phyloP scores from a whole-genome alignment of 92 coral and sea anemone genomes.

The Isaurus tuberculatus region DNA sequence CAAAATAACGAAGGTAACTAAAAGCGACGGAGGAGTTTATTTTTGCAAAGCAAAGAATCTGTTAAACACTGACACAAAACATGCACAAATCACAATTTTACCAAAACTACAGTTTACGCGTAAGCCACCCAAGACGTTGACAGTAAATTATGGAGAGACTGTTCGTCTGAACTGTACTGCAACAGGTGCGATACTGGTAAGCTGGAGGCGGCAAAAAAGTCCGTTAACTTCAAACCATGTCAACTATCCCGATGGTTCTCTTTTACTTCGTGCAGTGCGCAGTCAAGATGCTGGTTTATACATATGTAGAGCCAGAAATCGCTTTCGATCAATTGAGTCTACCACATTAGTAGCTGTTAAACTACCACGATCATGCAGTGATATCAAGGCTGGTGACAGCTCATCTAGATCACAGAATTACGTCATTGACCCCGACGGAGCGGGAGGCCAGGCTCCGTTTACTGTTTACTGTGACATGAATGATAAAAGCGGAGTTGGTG shows the following conservation, averaged over 20 bases:
- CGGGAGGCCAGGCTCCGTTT: conserved; percentile 25
- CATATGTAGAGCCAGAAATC: conserved; percentile 7
- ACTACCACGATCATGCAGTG: not conserved
- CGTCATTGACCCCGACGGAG: conserved; percentile 21
- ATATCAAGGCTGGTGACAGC: conserved; percentile 8
- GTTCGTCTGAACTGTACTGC: not conserved
- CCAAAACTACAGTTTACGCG: conserved; percentile 1
- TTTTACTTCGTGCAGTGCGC: not conserved
- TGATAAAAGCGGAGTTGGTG: conserved; percentile 33
- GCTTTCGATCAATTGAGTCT: conserved; percentile 11
- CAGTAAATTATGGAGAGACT: not conserved
- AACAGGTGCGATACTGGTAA: conserved; percentile 18
- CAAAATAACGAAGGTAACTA: not conserved
- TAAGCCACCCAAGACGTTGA: not conserved
- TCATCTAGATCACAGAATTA: conserved; percentile 22
- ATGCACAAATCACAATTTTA: conserved; percentile 11
- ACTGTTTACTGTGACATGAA: conserved; percentile 50
- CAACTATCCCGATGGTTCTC: not conserved
- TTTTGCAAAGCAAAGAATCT: conserved; percentile 3
- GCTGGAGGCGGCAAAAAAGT: conserved; percentile 6
- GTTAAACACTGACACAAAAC: conserved; percentile 11
- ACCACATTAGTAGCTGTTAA: not conserved
- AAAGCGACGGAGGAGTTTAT: conserved; percentile 1
- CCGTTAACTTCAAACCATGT: not conserved
- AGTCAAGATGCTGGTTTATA: conserved; percentile 15